These are phyloP conservation scores for Gallirallus australis DNA, from an alignment of 2,797 vertebrate genomes.

Conservation along the genomic window DNA sequence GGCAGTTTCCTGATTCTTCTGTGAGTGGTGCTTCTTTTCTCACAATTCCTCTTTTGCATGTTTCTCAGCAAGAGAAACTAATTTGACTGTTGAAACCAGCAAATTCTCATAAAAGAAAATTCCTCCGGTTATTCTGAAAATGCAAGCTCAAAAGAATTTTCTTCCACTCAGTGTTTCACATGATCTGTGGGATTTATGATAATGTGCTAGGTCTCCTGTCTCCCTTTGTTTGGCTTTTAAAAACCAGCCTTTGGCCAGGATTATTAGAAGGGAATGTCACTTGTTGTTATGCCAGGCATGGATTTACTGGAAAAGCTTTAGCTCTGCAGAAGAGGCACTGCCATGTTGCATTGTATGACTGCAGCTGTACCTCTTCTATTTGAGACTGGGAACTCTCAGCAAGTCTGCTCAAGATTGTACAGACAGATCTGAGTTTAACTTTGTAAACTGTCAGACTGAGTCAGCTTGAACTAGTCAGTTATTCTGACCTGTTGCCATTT, in stretches of 20 bases:
- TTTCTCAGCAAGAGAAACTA: conserved; percentile 39
- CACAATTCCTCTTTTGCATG: background rate
- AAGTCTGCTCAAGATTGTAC: conserved; percentile 2
- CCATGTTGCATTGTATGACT: background rate
- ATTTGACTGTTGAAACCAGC: conserved; percentile 26
- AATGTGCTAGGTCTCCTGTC: conserved; percentile 41
- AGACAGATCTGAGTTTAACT: background rate
- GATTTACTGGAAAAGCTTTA: conserved; percentile 43
- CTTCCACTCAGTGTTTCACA: conserved; percentile 43
- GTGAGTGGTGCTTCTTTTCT: background rate
- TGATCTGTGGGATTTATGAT: conserved; percentile 51
- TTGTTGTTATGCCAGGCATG: conserved; percentile 53
- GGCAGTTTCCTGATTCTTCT: conserved; percentile 1
- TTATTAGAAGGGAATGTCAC: conserved; percentile 36
- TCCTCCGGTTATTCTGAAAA: conserved; percentile 57
- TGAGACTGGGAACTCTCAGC: background rate
- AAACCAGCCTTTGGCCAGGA: conserved; percentile 34
- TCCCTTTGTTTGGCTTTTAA: conserved; percentile 57
- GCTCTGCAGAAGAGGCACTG: conserved; percentile 5
- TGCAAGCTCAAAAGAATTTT: conserved; percentile 62
- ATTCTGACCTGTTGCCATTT: background rate
- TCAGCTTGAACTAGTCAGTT: background rate
- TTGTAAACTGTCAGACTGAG: background rate
- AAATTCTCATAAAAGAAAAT: conserved; percentile 55
- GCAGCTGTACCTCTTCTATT: background rate